phyloP scores from a whole-genome alignment of 2,888 invertebrate species.

The Ceriagrion tenellum region DNA sequence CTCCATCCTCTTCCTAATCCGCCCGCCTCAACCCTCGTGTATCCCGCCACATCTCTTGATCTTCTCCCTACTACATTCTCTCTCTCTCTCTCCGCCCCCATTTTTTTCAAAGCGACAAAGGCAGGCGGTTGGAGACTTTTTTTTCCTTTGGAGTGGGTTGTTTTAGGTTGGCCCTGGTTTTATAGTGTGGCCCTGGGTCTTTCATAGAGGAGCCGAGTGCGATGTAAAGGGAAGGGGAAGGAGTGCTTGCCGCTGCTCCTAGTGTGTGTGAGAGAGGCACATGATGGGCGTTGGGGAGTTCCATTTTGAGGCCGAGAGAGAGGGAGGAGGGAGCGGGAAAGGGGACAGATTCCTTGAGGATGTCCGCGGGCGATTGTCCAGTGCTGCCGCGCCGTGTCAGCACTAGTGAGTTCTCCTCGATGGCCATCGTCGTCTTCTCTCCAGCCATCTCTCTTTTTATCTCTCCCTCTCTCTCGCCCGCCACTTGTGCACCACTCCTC shows the following conservation, averaged over 20 bases:
- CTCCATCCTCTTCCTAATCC: not conserved
- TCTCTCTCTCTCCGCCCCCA: not conserved
- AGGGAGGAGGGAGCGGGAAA: not conserved
- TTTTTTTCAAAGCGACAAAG: conserved; percentile 39
- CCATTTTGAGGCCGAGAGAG: not conserved
- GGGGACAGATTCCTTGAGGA: conserved; percentile 40
- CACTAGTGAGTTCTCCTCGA: conserved; percentile 41
- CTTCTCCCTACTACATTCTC: not conserved
- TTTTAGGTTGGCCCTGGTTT: conserved; percentile 50
- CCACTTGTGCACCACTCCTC: conserved; percentile 33
- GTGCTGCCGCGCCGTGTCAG: conserved; percentile 60
- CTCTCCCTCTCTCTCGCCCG: not conserved
- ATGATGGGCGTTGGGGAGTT: conserved; percentile 18
- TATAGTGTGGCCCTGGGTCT: not conserved
- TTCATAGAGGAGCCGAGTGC: not conserved
- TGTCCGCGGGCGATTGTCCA: conserved; percentile 60
- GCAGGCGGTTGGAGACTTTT: conserved; percentile 30
- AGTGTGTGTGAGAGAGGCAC: not conserved
- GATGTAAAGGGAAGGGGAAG: not conserved
- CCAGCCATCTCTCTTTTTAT: not conserved
- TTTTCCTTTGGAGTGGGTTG: conserved; percentile 42
- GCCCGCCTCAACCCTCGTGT: not conserved
- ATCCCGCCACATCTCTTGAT: not conserved
- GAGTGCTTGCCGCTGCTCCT: not conserved
- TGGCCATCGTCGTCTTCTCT: conserved; percentile 29